These are phyloP conservation scores for Meles meles DNA, from an alignment of 2,113 vertebrate genomes.

Conservation along the genomic window DNA sequence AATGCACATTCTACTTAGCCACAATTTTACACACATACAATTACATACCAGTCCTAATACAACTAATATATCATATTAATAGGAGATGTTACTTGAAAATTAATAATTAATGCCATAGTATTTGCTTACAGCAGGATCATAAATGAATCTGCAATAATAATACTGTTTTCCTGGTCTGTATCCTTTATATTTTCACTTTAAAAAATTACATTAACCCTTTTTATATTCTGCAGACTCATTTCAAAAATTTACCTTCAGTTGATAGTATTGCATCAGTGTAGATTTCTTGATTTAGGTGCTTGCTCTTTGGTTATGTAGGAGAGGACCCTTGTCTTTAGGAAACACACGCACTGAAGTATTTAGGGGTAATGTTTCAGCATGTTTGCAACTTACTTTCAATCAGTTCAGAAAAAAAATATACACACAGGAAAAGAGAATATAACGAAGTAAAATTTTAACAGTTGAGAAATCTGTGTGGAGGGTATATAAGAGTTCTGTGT, in stretches of 20 bases:
- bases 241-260: background rate
- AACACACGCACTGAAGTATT: background rate
- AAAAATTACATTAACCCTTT: background rate
- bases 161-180: background rate
- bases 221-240: background rate
- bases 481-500: background rate
- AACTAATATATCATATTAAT: conserved; percentile 66
- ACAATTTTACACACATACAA: conserved; percentile 58
- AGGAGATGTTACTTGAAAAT: conserved; percentile 53
- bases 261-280: background rate
- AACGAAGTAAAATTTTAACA: background rate
- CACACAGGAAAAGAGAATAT: background rate
- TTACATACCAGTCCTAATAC: conserved; percentile 57
- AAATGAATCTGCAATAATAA: conserved; percentile 34
- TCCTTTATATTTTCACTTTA: background rate
- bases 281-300: background rate
- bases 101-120: conserved; percentile 61
- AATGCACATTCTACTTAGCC: conserved; percentile 61
- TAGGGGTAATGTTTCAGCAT: background rate
- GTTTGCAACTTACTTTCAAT: background rate
- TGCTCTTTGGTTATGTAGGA: background rate
- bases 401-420: background rate
- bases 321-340: background rate
- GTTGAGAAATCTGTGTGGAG: background rate
- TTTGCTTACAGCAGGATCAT: background rate